Percentiles rank a stretch among this genome's conserved stretches.
phyloP scores from a whole-genome alignment of 2,797 vertebrate genomes.

The Tokudaia muenninki region DNA sequence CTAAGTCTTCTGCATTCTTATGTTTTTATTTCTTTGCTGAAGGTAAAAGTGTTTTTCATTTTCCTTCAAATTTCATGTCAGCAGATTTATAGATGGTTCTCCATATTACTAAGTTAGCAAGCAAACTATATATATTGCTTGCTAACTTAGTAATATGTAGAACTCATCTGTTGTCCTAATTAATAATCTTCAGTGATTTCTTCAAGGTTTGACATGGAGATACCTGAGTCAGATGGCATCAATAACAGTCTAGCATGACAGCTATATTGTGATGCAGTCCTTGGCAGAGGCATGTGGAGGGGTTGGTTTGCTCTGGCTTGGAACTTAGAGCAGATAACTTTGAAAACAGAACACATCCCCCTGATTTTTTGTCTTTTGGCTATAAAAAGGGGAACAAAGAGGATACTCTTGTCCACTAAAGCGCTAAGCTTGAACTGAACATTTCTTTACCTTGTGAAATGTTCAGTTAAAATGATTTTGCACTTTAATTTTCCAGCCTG shows the following conservation, averaged over 20 bases:
- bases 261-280: not conserved
- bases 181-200: slow-evolving; percentile 51
- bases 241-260: slow-evolving; percentile 23
- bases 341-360: slow-evolving; percentile 39
- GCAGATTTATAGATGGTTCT: not conserved
- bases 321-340: slow-evolving; percentile 54
- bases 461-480: slow-evolving; percentile 86
- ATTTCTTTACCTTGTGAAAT: slow-evolving; percentile 87
- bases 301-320: slow-evolving; percentile 28
- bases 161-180: slow-evolving; percentile 44
- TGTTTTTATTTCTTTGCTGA: slow-evolving; percentile 36
- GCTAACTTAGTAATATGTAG: slow-evolving; percentile 28
- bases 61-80: not conserved
- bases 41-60: not conserved
- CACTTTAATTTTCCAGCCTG: slow-evolving; percentile 86
- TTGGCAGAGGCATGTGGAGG: not conserved
- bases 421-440: slow-evolving; percentile 85
- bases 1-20: not conserved
- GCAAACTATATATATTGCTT: not conserved
- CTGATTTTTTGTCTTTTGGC: slow-evolving; percentile 57
- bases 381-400: slow-evolving; percentile 73
- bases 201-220: slow-evolving; percentile 17
- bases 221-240: slow-evolving; percentile 18
- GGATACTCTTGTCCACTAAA: slow-evolving; percentile 80
- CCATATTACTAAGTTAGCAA: too few relatives aligned